These are phyloP conservation scores for Brachionus plicatilis DNA, from an alignment of 1,140 invertebrate species.

Conservation along the genomic window DNA sequence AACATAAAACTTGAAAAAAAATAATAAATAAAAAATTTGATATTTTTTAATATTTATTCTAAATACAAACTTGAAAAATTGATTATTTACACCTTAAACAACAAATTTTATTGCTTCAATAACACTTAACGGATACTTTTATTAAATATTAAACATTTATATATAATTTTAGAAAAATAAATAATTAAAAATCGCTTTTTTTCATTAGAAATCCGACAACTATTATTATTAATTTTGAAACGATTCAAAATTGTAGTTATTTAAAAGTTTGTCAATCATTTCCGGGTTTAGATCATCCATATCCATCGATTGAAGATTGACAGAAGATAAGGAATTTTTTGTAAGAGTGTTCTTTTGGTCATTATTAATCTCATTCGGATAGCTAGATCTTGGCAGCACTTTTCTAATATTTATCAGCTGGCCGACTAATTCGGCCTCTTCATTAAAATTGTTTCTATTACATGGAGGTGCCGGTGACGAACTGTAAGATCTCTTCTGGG, in stretches of 20 bases:
- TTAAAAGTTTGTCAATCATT: slow-evolving; percentile 29
- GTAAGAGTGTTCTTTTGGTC: neutral
- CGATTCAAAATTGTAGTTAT: slow-evolving; percentile 33
- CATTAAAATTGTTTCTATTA: neutral
- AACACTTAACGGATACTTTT: neutral
- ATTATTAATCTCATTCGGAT: neutral
- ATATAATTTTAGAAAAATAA: neutral
- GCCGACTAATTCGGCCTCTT: neutral
- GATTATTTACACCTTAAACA: neutral
- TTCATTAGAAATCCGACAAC: neutral
- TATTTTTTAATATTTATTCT: neutral
- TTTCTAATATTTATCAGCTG: neutral
- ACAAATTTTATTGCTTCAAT: neutral
- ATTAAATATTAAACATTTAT: neutral
- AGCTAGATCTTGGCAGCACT: neutral
- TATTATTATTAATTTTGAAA: neutral
- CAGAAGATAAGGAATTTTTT: neutral
- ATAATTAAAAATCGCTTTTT: neutral
- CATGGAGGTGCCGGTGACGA: neutral
- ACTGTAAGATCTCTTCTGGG: neutral
- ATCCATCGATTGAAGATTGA: neutral
- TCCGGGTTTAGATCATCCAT: slow-evolving; percentile 29
- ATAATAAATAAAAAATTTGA: neutral
- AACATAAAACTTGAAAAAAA: neutral
- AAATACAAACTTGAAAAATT: neutral